phyloP scores from a whole-genome alignment of 2,888 invertebrate genomes.

The Euplexia lucipara region DNA sequence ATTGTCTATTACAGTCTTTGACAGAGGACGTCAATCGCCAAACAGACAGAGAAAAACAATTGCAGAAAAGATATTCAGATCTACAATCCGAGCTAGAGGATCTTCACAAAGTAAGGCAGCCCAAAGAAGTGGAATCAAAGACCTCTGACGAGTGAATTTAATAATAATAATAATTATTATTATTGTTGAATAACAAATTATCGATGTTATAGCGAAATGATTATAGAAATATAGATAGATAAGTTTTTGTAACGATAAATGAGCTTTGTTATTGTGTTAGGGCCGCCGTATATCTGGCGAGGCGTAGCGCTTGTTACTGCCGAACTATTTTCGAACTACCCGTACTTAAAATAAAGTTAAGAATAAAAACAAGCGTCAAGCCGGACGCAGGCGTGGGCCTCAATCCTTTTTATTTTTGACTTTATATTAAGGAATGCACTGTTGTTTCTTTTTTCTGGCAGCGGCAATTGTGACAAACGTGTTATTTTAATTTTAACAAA shows the following conservation, averaged over 20 bases:
- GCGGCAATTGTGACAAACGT: background rate
- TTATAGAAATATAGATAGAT: background rate
- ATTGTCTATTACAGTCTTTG: slow-evolving; percentile 91
- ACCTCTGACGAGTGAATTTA: slow-evolving; percentile 66
- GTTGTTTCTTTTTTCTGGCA: slow-evolving; percentile 1
- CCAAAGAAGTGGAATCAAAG: slow-evolving; percentile 67
- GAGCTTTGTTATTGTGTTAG: slow-evolving; percentile 10
- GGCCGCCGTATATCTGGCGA: background rate
- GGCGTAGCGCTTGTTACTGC: background rate
- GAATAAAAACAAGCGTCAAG: background rate
- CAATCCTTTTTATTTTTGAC: background rate
- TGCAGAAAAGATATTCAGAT: slow-evolving; percentile 96
- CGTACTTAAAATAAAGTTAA: background rate
- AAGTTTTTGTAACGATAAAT: slow-evolving; percentile 18
- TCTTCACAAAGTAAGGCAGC: slow-evolving; percentile 77
- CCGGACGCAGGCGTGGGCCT: too few relatives aligned
- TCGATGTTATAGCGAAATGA: background rate
- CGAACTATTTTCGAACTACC: background rate
- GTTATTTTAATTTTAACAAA: background rate
- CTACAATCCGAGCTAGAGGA: slow-evolving; percentile 92
- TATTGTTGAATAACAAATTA: slow-evolving; percentile 18
- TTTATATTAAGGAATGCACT: background rate
- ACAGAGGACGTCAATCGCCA: slow-evolving; percentile 98
- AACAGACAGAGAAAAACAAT: slow-evolving; percentile 96
- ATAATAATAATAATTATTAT: too few relatives aligned